Percentiles rank a stretch among this genome's conserved stretches.
Evolutionary conservation across 2,113 vertebrate genomes (phyloP).

Genomic region (Delphinapterus leucas): DNA sequence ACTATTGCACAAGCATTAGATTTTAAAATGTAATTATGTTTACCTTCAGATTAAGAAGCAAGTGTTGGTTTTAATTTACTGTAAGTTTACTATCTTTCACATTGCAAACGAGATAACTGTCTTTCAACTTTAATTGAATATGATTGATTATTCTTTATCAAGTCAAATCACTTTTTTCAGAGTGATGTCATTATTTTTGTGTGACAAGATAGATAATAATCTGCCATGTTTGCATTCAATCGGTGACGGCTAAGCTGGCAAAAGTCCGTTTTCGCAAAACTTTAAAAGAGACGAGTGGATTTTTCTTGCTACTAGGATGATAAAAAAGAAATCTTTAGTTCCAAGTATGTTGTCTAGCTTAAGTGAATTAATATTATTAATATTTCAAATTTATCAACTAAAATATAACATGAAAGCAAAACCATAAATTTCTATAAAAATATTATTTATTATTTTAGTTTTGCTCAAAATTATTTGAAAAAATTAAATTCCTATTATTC

Average conservation of each 20-base stretch:
- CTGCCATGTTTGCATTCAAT: not conserved
- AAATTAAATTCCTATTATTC: not conserved
- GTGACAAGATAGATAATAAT: not conserved
- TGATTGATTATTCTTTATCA: not conserved
- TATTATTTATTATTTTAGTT: not conserved
- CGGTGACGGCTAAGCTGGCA: not conserved
- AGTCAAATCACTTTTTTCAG: not conserved
- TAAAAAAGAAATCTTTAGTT: not conserved
- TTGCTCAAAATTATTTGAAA: not conserved
- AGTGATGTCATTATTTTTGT: not conserved
- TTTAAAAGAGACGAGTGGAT: not conserved
- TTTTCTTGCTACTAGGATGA: not conserved
- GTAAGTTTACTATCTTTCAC: constrained; percentile 53
- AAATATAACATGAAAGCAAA: not conserved
- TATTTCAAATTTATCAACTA: not conserved
- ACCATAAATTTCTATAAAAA: not conserved
- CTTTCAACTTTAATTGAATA: not conserved
- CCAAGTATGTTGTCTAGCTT: not conserved
- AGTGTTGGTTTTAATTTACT: constrained; percentile 60
- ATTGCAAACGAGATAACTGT: constrained; percentile 17
- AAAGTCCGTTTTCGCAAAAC: not conserved
- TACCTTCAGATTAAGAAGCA: constrained; percentile 51
- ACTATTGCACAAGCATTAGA: constrained; percentile 46
- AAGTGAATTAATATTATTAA: not conserved
- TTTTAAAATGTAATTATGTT: constrained; percentile 67